Base-by-base conservation (phyloP, 2,888 invertebrate species). In the Temnothorax unifasciatus region DNA sequence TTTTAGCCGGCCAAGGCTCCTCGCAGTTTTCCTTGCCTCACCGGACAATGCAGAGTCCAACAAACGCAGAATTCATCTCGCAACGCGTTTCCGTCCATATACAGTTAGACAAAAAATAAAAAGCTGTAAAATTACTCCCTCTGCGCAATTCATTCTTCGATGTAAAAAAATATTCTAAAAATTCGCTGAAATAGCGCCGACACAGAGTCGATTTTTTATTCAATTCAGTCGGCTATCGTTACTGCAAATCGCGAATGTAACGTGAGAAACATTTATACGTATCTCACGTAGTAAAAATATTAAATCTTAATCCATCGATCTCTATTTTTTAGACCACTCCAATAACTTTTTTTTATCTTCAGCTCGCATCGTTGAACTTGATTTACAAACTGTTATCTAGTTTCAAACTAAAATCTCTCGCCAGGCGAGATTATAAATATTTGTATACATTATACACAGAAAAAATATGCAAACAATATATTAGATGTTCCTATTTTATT, bases 371-470 rank as follows among this genome's bases (percentile, higher is more conserved):
- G 4, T 74, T 25, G 18, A 59, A 59, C 57, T 73, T 73, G 57
- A 73, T 73, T 74, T 59, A 59, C 41, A 57, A 73, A 57, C 6
- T 11, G 18, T 74, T 57, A 73, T 44, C 18, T 59, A 8, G 11
- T 18, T 57, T 41, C 11, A 29, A 41, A 41, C 25, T 41, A 41
- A 73, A 44, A 15, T 21, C 8, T 73, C 57, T 18, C 18, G 5
- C 11, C 18, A 41, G 1, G 0, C 6, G 25, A 52, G 9, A 52
- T 38, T 44, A 41, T n/a, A 15, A 47, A 52, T 3, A n/a, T n/a
- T 52, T 52, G 6, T 41, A 41, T 41, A 34, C 34, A 6, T 34
- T 34, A 34, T 34, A 34, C 34, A 6, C 34, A 34, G 5, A 34
- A 34, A 41, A 29, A 3, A 34, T 57, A 34, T 34, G 18, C 61